Base-by-base conservation (phyloP, 1,140 invertebrate species). In the Habropoda laboriosa region DNA sequence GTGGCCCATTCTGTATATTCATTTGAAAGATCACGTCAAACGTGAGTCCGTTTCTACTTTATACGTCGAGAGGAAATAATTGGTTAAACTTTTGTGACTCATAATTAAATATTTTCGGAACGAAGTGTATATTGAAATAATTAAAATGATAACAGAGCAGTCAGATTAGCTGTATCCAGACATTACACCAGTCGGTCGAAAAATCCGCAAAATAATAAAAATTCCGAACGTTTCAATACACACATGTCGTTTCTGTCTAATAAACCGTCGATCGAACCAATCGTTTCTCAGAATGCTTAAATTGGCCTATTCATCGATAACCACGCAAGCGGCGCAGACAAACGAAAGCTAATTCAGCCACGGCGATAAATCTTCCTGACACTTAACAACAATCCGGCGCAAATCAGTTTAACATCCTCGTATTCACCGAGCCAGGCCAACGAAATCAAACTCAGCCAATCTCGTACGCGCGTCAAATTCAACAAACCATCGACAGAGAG, bases 331-430 rank as follows among this genome's bases (percentile, higher is more conserved):
- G 7, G 10, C n/a, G 32, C 38, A 32, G 40, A 47, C 55, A 70
- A 67, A 47, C 51, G 64, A 18, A 58, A 45, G 74, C 64, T 30
- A 45, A 45, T 77, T 47, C 40, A 58, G 16, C 21, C 40, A 3
- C 53, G 30, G 8, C 32, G 40, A 68, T 77, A 77, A 77, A 77
- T 70, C 42, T 58, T 42, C 5, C 32, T 42, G 73, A 42, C 64
- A 47, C 38, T 77, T 35, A 45, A 58, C 74, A 77, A 77, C 63
- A 58, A 76, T 67, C 24, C 42, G 5, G 13, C 13, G 58, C 42
- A 30, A 55, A 67, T 55, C 51, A 30, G 49, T 57, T 67, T 67
- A 61, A 67, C 49, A n/a, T 57, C 16, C 21, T 7, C 8, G 45
- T 10, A 16, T n/a, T 12, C 0, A 12, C 4, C 27, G 10, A 12